Evolutionary conservation across 2,888 invertebrate genomes (phyloP).

Genomic region (Crioceris asparagi): DNA sequence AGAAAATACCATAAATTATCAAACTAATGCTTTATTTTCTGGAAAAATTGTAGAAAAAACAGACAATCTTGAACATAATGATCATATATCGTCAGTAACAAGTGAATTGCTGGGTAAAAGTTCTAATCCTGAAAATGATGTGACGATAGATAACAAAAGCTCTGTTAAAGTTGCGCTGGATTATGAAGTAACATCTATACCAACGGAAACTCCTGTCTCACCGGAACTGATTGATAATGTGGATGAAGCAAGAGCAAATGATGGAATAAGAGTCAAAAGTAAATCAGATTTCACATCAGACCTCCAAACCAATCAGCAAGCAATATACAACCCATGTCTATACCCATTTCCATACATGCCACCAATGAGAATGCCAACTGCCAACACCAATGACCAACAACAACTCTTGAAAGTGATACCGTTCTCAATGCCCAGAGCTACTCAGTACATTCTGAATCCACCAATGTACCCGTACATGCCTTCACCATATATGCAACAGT

Average conservation of each 20-base stretch:
- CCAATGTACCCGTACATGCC: constrained; percentile 21
- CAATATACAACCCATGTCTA: constrained; percentile 24
- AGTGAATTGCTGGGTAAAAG: no score
- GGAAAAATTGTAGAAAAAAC: no score
- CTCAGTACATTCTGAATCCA: constrained; percentile 24
- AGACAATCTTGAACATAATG: no score
- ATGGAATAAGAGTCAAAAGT: constrained; percentile 6
- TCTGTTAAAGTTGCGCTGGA: no score
- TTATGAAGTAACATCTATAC: neutral
- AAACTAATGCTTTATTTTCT: no score
- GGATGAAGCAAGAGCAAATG: neutral
- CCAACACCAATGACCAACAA: constrained; percentile 11
- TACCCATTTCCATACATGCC: constrained; percentile 22
- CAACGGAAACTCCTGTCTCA: no score
- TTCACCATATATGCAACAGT: constrained; percentile 5
- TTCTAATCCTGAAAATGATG: no score
- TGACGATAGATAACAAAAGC: no score
- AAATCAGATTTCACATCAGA: constrained; percentile 19
- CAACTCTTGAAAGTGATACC: constrained; percentile 21
- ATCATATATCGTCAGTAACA: no score
- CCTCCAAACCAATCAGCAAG: constrained; percentile 25
- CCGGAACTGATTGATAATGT: no score
- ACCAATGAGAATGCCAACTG: neutral
- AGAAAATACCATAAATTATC: no score
- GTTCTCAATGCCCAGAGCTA: constrained; percentile 13